A percentile compares a stretch with the other conserved stretches of the same genome.
Evolutionary conservation across 2,888 invertebrate genomes (phyloP).

Genomic region (Pyralis farinalis): DNA sequence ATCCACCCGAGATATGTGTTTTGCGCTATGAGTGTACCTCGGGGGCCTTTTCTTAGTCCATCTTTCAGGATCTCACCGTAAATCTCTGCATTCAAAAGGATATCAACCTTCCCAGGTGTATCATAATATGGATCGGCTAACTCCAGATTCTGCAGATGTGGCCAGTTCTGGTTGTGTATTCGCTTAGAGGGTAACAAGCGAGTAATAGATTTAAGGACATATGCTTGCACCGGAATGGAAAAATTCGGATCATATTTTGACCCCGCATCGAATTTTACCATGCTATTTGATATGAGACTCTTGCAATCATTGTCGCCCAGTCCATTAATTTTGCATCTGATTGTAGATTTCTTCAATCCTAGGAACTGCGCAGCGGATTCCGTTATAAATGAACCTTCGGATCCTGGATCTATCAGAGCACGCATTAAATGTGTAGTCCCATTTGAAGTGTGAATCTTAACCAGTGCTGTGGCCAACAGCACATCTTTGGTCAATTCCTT

Average conservation of each 20-base stretch:
- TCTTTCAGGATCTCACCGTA: slow-evolving; percentile 10
- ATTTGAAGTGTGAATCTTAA: slow-evolving; percentile 17
- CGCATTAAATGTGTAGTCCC: slow-evolving; percentile 13
- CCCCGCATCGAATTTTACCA: slow-evolving; percentile 18
- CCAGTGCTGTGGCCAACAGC: slow-evolving; percentile 26
- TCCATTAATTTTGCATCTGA: slow-evolving; percentile 15
- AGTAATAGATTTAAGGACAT: slow-evolving; percentile 18
- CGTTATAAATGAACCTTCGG: slow-evolving; percentile 27
- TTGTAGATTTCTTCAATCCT: slow-evolving; percentile 18
- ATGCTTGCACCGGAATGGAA: slow-evolving; percentile 14
- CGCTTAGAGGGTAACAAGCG: slow-evolving; percentile 11
- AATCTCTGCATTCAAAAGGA: slow-evolving; percentile 14
- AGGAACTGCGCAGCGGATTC: slow-evolving; percentile 23
- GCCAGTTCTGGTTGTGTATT: slow-evolving; percentile 5
- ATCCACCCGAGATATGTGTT: slow-evolving; percentile 21
- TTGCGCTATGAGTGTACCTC: slow-evolving; percentile 16
- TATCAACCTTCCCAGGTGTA: slow-evolving; percentile 12
- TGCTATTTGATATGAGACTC: slow-evolving; percentile 8
- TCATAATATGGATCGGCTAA: slow-evolving; percentile 13
- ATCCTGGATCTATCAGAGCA: slow-evolving; percentile 27
- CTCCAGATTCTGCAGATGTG: neutral
- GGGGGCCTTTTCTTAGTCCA: slow-evolving; percentile 9
- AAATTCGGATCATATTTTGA: slow-evolving; percentile 8
- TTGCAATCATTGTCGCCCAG: slow-evolving; percentile 12
- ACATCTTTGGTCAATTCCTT: slow-evolving; percentile 11